phyloP scores from a whole-genome alignment of 2,113 vertebrate species.

The Gymnorhina tibicen region DNA sequence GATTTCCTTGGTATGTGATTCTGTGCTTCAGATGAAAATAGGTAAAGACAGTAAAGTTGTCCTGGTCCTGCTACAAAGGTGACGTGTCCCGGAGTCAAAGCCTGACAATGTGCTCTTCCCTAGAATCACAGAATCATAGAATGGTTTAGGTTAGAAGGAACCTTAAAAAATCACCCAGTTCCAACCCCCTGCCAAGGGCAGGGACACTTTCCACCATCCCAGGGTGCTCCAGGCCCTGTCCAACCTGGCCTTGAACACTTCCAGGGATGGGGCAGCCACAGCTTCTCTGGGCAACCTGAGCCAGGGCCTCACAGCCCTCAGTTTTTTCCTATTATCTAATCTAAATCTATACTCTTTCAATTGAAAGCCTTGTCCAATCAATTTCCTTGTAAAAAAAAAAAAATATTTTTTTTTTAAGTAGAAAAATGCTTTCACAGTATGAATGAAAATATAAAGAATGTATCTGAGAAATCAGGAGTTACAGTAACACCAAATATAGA shows the following conservation, averaged over 20 bases:
- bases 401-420: too few species aligned
- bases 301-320: background rate
- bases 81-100: background rate
- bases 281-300: background rate
- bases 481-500: background rate
- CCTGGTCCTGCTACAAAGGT: background rate
- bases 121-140: background rate
- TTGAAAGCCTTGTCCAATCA: background rate
- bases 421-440: background rate
- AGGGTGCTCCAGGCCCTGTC: fast-evolving
- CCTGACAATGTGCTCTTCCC: background rate
- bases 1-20: background rate
- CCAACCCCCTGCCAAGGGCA: background rate
- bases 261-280: background rate
- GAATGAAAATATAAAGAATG: background rate
- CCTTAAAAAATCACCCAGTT: background rate
- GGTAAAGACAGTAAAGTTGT: background rate
- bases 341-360: background rate
- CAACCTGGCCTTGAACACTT: fast-evolving
- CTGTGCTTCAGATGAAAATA: background rate
- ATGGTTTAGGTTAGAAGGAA: background rate
- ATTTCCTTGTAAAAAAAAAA: background rate
- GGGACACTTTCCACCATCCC: fast-evolving
- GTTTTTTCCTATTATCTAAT: too few species aligned
- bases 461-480: background rate